Percentiles rank a stretch among this genome's conserved stretches.
These are phyloP conservation scores for Aythya fuligula DNA, from an alignment of 2,797 vertebrate species.

Conservation along the genomic window DNA sequence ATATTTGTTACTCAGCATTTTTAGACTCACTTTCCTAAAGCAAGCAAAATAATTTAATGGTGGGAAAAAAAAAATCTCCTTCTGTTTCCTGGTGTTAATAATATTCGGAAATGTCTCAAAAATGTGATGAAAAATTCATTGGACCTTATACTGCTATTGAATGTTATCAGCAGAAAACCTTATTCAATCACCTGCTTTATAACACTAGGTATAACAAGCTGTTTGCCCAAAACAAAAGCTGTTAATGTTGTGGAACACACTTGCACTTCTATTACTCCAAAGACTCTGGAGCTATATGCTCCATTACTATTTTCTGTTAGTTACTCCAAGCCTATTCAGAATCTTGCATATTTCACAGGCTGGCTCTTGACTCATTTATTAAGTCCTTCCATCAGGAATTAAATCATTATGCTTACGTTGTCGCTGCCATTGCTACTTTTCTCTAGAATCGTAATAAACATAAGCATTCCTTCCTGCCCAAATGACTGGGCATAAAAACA, in stretches of 20 bases:
- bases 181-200: background rate
- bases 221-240: slow-evolving; percentile 30
- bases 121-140: background rate
- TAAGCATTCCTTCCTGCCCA: background rate
- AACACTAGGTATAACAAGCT: slow-evolving; percentile 8
- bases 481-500: background rate
- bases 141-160: background rate
- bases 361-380: background rate
- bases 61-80: background rate
- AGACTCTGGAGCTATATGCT: background rate
- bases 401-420: background rate
- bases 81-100: background rate
- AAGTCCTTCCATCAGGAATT: background rate
- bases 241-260: slow-evolving; percentile 17
- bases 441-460: background rate
- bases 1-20: background rate
- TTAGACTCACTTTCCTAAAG: background rate
- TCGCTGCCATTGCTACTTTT: background rate
- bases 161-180: slow-evolving; percentile 4
- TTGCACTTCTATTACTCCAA: background rate
- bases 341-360: background rate
- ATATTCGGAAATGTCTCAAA: background rate
- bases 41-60: background rate
- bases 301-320: background rate
- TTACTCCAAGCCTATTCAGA: background rate